Conservation (phyloP, 2,888 invertebrate genomes). For the Seira musarum region DNA sequence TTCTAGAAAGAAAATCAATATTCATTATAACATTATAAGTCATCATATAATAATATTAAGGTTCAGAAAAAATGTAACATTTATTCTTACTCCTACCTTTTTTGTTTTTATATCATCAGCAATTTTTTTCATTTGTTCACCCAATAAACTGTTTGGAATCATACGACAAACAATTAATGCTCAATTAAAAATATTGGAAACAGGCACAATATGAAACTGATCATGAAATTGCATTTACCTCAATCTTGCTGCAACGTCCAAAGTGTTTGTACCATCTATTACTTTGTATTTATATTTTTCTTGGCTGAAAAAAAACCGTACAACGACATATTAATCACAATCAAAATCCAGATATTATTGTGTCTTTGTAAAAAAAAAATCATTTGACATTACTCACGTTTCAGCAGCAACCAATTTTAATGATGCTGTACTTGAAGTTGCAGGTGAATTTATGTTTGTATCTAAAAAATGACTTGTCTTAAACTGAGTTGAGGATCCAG, state of each 20-base stretch:
- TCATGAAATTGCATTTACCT: conserved; percentile 79
- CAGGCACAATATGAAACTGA: too few relatives aligned
- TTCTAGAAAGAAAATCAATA: too few relatives aligned
- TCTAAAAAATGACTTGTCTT: not conserved
- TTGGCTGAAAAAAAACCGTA: not conserved
- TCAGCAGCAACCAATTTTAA: not conserved
- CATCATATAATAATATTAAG: not conserved
- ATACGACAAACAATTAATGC: too few relatives aligned
- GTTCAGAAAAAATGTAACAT: too few relatives aligned
- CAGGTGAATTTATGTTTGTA: conserved; percentile 33
- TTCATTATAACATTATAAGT: too few relatives aligned
- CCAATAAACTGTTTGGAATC: too few relatives aligned
- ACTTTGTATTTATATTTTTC: conserved; percentile 75
- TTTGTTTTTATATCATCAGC: conserved; percentile 71
- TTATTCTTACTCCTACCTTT: too few relatives aligned
- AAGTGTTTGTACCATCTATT: conserved; percentile 81
- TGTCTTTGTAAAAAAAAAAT: too few relatives aligned
- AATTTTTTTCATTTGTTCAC: conserved; percentile 94
- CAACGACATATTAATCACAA: not conserved
- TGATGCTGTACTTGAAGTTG: not conserved
- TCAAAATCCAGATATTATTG: too few relatives aligned
- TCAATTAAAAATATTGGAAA: too few relatives aligned
- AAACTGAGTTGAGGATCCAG: conserved; percentile 5
- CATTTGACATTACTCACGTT: not conserved
- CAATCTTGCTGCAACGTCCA: conserved; percentile 86